Conservation (phyloP, 2,888 invertebrate genomes). For the Heptascelio sp. region DNA sequence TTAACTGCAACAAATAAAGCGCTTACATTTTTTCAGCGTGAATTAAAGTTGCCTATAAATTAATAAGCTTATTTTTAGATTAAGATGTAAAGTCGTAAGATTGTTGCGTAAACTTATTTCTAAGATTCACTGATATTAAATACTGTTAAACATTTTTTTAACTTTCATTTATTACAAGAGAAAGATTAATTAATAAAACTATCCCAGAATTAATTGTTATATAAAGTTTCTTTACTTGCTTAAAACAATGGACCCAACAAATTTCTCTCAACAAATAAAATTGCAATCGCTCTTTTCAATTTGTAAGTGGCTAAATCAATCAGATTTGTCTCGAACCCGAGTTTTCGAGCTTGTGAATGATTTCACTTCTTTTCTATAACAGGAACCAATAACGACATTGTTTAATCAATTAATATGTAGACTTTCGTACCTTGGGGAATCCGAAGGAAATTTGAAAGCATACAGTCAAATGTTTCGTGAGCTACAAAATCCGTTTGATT, state of each 20-base stretch:
- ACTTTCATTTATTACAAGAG: too few species aligned
- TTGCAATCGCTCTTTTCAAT: neutral
- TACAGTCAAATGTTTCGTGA: neutral
- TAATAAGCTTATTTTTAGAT: too few species aligned
- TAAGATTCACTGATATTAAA: too few species aligned
- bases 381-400: constrained; percentile 4
- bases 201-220: too few species aligned
- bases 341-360: constrained; percentile 37
- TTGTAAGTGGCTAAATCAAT: constrained; percentile 32
- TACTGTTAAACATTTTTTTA: neutral
- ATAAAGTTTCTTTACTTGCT: too few species aligned
- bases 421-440: neutral
- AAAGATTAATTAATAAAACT: too few species aligned
- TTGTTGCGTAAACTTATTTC: neutral
- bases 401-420: constrained; percentile 22
- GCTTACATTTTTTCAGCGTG: constrained; percentile 18
- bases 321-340: constrained; percentile 32
- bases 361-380: constrained; percentile 8
- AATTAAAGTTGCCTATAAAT: neutral
- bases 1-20: constrained; percentile 18
- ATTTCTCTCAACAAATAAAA: constrained; percentile 15
- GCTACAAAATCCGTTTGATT: constrained; percentile 8
- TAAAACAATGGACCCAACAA: too few species aligned
- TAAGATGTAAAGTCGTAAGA: too few species aligned
- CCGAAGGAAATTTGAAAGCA: neutral